Percentiles rank a stretch among this genome's conserved stretches.
Conservation (phyloP, 2,888 invertebrate genomes). For the Heteromurus nitidus region DNA sequence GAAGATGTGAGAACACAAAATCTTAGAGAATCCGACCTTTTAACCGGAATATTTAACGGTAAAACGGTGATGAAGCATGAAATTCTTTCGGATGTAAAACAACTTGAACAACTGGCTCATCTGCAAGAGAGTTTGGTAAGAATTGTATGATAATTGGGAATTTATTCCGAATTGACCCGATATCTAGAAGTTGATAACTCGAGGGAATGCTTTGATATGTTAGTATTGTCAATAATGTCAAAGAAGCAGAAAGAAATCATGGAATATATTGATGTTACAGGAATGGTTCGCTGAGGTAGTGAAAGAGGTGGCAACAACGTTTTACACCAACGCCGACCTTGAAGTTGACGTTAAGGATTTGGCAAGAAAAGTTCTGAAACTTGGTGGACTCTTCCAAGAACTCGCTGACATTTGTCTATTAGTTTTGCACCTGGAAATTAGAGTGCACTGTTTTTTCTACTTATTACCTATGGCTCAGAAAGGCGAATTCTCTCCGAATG, state of each 20-base stretch:
- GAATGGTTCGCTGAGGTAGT: constrained; percentile 84
- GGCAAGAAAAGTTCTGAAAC: constrained; percentile 75
- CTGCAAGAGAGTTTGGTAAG: constrained; percentile 91
- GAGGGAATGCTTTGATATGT: too few species aligned
- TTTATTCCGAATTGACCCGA: too few species aligned
- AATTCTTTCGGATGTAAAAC: constrained; percentile 88
- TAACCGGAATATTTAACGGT: constrained; percentile 93
- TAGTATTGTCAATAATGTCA: too few species aligned
- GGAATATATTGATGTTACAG: too few species aligned
- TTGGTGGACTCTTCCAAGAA: constrained; percentile 89
- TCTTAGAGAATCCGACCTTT: constrained; percentile 92
- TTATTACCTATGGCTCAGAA: constrained; percentile 80
- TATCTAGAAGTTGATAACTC: too few species aligned
- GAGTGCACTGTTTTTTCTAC: constrained; percentile 97
- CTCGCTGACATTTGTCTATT: constrained; percentile 92
- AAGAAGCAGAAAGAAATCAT: too few species aligned
- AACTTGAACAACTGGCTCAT: constrained; percentile 89
- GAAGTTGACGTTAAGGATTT: constrained; percentile 62
- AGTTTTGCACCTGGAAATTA: constrained; percentile 93
- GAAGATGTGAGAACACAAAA: constrained; percentile 87
- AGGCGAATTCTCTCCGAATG: constrained; percentile 77
- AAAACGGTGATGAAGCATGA: constrained; percentile 89
- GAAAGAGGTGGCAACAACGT: constrained; percentile 60
- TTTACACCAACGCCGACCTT: constrained; percentile 47
- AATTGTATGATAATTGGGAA: too few species aligned